Evolutionary conservation across 1,140 invertebrate genomes (phyloP).

Genomic region (Bombus fervidus): DNA sequence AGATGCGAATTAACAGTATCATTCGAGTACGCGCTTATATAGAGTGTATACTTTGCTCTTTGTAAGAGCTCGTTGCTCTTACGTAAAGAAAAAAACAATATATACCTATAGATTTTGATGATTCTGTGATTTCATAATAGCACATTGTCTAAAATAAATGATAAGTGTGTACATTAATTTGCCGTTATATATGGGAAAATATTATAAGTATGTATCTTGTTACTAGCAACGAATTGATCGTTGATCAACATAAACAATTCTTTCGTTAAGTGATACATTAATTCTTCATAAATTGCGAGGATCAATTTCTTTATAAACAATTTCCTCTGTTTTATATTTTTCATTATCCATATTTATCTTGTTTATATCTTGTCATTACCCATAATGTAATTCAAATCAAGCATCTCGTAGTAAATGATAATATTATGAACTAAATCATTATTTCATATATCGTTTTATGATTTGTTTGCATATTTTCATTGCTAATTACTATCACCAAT

Average conservation of each 20-base stretch:
- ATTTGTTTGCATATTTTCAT: not conserved
- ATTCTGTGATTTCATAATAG: not conserved
- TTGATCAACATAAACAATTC: not conserved
- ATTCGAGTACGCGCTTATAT: not conserved
- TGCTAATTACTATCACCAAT: too few relatives aligned
- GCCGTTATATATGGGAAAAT: not conserved
- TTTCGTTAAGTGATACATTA: too few relatives aligned
- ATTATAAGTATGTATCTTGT: not conserved
- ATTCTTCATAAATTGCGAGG: too few relatives aligned
- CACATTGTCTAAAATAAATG: not conserved
- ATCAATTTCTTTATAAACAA: not conserved
- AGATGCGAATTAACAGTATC: constrained; percentile 18
- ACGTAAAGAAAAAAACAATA: constrained; percentile 23
- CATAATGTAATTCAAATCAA: not conserved
- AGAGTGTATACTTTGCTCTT: not conserved
- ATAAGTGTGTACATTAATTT: not conserved
- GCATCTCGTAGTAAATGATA: too few relatives aligned
- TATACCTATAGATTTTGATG: not conserved
- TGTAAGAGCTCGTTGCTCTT: constrained; percentile 24
- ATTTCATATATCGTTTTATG: not conserved
- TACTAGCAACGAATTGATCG: not conserved
- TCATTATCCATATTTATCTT: not conserved
- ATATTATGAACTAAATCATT: too few relatives aligned
- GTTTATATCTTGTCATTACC: too few relatives aligned
- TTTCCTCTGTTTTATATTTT: not conserved